phyloP scores from a whole-genome alignment of 1,140 invertebrate species.

The Nebria ingens region DNA sequence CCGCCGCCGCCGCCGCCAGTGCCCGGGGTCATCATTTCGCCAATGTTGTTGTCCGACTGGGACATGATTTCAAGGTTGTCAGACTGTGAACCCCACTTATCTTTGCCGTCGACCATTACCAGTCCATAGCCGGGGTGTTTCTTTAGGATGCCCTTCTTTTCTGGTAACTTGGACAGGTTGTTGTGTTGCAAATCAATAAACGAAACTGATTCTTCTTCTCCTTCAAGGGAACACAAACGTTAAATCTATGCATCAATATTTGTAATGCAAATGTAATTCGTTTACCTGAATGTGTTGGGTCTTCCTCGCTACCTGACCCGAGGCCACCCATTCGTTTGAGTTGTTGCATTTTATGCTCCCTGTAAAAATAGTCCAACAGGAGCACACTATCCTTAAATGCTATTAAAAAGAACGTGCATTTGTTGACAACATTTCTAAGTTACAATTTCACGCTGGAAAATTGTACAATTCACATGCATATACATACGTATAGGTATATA shows the following conservation, averaged over 20 bases:
- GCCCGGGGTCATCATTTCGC: constrained; percentile 35
- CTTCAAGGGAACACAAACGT: constrained; percentile 35
- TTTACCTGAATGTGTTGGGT: constrained; percentile 58
- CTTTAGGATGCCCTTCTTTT: constrained; percentile 83
- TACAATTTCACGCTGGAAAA: no score
- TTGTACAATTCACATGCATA: no score
- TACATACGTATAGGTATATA: no score
- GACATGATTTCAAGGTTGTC: constrained; percentile 59
- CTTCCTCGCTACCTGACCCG: constrained; percentile 60
- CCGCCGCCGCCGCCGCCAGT: constrained; percentile 37
- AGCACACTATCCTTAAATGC: constrained; percentile 1
- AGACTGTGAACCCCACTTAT: constrained; percentile 57
- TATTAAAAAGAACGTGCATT: neutral
- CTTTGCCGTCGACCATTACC: constrained; percentile 49
- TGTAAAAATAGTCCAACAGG: constrained; percentile 36
- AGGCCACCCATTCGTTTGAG: constrained; percentile 57
- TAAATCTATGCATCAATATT: constrained; percentile 7
- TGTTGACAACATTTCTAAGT: no score
- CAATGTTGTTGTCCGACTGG: constrained; percentile 53
- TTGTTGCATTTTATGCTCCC: constrained; percentile 63
- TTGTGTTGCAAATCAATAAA: constrained; percentile 71
- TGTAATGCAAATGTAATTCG: constrained; percentile 1
- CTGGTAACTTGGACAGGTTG: constrained; percentile 65
- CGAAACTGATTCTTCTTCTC: constrained; percentile 66
- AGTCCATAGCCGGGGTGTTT: constrained; percentile 67